These are phyloP conservation scores for Psophia crepitans DNA, from an alignment of 2,113 vertebrate species.

Conservation along the genomic window DNA sequence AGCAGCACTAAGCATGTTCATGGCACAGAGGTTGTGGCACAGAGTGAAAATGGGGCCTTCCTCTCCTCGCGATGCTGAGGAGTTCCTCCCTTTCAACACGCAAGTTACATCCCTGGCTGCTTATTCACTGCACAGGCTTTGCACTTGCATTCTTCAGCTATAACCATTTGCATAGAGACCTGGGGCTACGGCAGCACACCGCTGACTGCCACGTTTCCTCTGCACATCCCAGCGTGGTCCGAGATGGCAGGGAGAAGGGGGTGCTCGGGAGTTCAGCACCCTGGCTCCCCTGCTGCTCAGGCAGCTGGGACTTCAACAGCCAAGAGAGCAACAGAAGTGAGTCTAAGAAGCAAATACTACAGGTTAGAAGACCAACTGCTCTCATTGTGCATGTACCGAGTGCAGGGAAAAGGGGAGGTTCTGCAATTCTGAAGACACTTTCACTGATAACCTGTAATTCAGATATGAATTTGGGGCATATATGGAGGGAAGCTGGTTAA, in stretches of 20 bases:
- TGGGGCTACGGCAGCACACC: slow-evolving; percentile 24
- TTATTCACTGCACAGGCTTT: background rate
- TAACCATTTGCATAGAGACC: background rate
- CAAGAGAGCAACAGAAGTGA: background rate
- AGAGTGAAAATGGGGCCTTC: background rate
- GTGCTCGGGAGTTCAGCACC: background rate
- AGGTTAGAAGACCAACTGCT: background rate
- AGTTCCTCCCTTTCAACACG: background rate
- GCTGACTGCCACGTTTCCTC: background rate
- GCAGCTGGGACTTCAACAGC: background rate
- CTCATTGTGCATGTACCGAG: background rate
- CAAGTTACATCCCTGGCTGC: background rate
- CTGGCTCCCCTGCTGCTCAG: background rate
- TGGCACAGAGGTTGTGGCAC: slow-evolving; percentile 22
- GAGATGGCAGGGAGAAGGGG: background rate
- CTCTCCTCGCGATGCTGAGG: background rate
- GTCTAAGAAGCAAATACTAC: background rate
- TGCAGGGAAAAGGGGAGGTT: background rate
- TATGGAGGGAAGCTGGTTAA: background rate
- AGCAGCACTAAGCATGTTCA: slow-evolving; percentile 17
- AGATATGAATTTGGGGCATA: background rate
- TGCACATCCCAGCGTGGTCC: background rate
- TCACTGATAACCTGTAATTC: slow-evolving; percentile 1
- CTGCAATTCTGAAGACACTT: background rate
- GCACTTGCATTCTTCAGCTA: background rate